Conservation (phyloP, 2,113 vertebrate genomes). For the Arizona elegans region DNA sequence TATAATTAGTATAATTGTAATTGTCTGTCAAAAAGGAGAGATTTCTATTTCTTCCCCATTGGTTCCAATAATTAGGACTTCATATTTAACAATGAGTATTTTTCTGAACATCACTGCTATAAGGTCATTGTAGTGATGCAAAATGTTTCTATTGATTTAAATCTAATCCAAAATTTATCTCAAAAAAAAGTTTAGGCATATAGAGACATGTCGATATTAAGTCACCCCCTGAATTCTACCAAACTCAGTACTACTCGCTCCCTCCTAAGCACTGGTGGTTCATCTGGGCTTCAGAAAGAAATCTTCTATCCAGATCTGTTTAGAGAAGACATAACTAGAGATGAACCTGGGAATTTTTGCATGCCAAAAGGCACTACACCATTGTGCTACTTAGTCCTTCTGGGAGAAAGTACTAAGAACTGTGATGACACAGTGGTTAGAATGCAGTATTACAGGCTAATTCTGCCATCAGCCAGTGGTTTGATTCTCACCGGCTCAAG, state of each 20-base stretch:
- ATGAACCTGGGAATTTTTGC: background rate
- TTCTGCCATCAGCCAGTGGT: background rate
- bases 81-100: conserved; percentile 36
- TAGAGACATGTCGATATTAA: background rate
- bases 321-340: background rate
- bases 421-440: background rate
- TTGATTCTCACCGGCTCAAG: background rate
- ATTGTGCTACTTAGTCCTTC: background rate
- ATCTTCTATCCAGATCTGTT: background rate
- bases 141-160: background rate
- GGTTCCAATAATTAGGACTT: conserved; percentile 55
- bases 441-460: background rate
- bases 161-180: background rate
- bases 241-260: background rate
- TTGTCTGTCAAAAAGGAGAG: conserved; percentile 51
- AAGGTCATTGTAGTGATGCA: background rate
- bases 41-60: conserved; percentile 45
- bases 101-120: background rate
- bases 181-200: background rate
- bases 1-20: conserved; percentile 53
- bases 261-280: background rate
- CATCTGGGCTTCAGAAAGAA: background rate
- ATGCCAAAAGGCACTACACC: background rate
- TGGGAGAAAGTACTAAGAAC: background rate
- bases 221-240: background rate